Evolutionary conservation across 2,797 vertebrate genomes (phyloP), one percentile per base, ranked within the genome.

Genomic region (Eutrigla gurnardus): DNA sequence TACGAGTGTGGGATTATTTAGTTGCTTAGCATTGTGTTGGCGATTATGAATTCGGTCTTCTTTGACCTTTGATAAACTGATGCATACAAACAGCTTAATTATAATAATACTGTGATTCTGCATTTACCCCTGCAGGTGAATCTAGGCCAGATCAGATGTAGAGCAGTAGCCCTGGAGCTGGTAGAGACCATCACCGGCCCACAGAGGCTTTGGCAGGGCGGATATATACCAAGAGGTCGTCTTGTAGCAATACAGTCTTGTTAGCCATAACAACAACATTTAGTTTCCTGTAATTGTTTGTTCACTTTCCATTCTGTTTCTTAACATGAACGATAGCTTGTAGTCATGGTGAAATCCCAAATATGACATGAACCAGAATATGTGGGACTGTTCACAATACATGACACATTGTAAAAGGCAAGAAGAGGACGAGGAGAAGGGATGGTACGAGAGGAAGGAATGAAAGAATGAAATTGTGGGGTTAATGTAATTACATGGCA

Each of bases 401-500:
- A 63, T 67, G 55, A 71, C 65, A 69, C 40, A 39, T 35, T 45
- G 67, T 61, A 59, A 66, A 78, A 80, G 62, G 49, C 65, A 62
- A 78, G 40, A 64, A 55, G 40, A 72, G 55, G 65, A 70, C 73
- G 58, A 46, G 47, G 65, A 53, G 67, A 76, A 79, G 47, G 59
- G 62, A 75, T 65, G 53, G 60, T 82, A 78, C 55, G 42, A 75
- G 39, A 69, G 68, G 81, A 80, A 80, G 73, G 72, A 84, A 78
- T 73, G 39, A 74, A 83, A 55, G 55, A 79, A 75, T 65, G 71
- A 86, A 88, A 82, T 5, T 57, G 84, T 70, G 69, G 70, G 37
- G 47, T 73, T 72, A 75, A 81, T 80, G 49, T 78, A 75, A 91
- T 86, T 85, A 87, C 43, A 8, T 50, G 82, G 69, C 82, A 64